phyloP scores from a whole-genome alignment of 2,888 invertebrate species.

The Dolichopus griseipennis region DNA sequence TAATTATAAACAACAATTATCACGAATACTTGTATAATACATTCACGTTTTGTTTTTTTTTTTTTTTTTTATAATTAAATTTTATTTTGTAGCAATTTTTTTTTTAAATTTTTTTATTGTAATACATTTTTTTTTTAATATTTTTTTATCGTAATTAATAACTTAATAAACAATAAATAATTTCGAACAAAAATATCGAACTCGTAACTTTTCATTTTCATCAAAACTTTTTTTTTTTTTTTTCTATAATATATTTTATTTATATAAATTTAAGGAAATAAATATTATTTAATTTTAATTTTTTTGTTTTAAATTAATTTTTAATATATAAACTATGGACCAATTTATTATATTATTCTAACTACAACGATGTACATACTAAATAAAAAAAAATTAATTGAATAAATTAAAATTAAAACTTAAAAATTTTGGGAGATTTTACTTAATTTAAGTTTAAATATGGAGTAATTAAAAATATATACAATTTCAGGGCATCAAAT shows the following conservation, averaged over 20 bases:
- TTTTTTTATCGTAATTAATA: neutral
- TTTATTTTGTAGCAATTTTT: slow-evolving; percentile 1
- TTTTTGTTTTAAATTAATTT: too few relatives aligned
- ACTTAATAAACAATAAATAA: too few relatives aligned
- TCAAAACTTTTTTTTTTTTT: neutral
- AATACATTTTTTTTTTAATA: neutral
- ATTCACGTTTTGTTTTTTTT: neutral
- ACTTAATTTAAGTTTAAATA: too few relatives aligned
- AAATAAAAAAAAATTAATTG: too few relatives aligned
- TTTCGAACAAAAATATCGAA: slow-evolving; percentile 1
- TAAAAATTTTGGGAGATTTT: too few relatives aligned
- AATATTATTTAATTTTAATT: too few relatives aligned
- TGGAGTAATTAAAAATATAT: too few relatives aligned
- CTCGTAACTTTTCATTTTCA: too few relatives aligned
- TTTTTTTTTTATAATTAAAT: neutral
- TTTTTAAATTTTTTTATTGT: neutral
- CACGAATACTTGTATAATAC: slow-evolving; percentile 6
- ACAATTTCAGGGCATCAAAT: too few relatives aligned
- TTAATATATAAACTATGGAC: neutral
- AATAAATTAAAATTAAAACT: too few relatives aligned
- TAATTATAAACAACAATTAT: neutral
- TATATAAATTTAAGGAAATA: too few relatives aligned
- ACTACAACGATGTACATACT: slow-evolving; percentile 1
- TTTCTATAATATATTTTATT: neutral
- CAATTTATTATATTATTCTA: neutral